Evolutionary conservation across 1,140 invertebrate genomes (phyloP).

Genomic region (Macrotrachela quadricornifera): DNA sequence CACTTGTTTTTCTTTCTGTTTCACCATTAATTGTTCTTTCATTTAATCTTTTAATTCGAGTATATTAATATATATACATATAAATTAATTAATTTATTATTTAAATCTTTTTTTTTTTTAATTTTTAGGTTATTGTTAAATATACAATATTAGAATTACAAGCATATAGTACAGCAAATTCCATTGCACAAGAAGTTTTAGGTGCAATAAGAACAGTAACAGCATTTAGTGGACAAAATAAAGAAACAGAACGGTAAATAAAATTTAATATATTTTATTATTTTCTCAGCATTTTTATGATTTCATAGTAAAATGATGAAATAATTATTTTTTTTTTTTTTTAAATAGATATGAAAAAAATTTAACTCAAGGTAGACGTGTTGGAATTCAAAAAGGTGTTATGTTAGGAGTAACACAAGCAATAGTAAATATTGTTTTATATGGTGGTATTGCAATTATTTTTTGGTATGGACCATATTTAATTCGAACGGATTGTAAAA

Average conservation of each 20-base stretch:
- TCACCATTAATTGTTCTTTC: slow-evolving; percentile 18
- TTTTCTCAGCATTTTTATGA: too few relatives aligned
- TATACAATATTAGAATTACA: slow-evolving; percentile 18
- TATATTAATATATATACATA: too few relatives aligned
- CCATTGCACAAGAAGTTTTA: slow-evolving; percentile 28
- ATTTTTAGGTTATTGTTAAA: neutral
- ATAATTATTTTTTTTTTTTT: neutral
- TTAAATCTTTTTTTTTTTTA: too few relatives aligned
- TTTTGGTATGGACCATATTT: neutral
- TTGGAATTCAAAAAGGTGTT: too few relatives aligned
- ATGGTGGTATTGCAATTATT: neutral
- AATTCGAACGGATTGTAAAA: neutral
- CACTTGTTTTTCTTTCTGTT: slow-evolving; percentile 23
- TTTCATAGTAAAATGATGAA: slow-evolving; percentile 21
- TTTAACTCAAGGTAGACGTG: too few relatives aligned
- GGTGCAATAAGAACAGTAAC: slow-evolving; percentile 26
- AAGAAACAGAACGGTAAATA: slow-evolving; percentile 7
- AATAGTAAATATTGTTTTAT: too few relatives aligned
- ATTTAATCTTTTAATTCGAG: slow-evolving; percentile 18
- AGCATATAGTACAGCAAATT: slow-evolving; percentile 26
- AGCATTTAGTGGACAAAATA: slow-evolving; percentile 17
- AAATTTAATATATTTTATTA: too few relatives aligned
- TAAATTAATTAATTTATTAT: too few relatives aligned
- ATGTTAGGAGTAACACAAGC: too few relatives aligned
- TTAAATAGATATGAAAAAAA: too few relatives aligned